Base-by-base conservation (phyloP, 2,113 vertebrate genomes). In the Camelus bactrianus region DNA sequence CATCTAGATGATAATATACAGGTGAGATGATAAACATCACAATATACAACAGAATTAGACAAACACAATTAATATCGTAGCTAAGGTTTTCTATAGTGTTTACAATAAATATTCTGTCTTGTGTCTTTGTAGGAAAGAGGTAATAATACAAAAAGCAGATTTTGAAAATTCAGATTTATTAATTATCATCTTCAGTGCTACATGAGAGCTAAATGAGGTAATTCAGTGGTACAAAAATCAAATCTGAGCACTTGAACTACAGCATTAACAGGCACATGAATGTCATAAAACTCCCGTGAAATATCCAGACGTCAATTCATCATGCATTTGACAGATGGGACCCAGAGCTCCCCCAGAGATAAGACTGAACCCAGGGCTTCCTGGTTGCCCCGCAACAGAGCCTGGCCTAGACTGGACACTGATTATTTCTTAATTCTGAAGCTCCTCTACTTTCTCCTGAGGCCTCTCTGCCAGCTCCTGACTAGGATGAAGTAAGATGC, bases 1-100 rank as follows among this genome's bases (percentile, higher is more conserved):
- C 70, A n/a, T 96, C 32, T 77, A 58, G 17, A 28, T 96, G 42
- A 42, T 48, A 91, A 95, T 38, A 69, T 92, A 73, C 62, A 92
- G 94, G 80, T 58, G 82, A 84, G 82, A 84, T 38, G 89, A 83
- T 69, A 96, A 91, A 7, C 42, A 76, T 91, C 46, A 17, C 30
- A 69, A 79, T 32, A 46, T 1, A 56, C 13, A 89, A 67, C 48
- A 88, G 46, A 32, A 88, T 81, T 35, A 38, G 84, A 94, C 1
- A 93, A 86, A 70, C 38, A 42, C 38, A 76, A 95, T 89, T 17
- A n/a, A 72, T 93, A 14, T 15, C 50, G n/a, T 42, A 42, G 75
- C 16, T 80, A 30, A 26, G 80, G 60, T 13, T n/a, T 91, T 50
- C 35, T 58, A 70, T 60, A 64, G 80, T 75, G 79, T 54, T 30